phyloP scores from a whole-genome alignment of 2,888 invertebrate species.

The Stenodera caucasica region DNA sequence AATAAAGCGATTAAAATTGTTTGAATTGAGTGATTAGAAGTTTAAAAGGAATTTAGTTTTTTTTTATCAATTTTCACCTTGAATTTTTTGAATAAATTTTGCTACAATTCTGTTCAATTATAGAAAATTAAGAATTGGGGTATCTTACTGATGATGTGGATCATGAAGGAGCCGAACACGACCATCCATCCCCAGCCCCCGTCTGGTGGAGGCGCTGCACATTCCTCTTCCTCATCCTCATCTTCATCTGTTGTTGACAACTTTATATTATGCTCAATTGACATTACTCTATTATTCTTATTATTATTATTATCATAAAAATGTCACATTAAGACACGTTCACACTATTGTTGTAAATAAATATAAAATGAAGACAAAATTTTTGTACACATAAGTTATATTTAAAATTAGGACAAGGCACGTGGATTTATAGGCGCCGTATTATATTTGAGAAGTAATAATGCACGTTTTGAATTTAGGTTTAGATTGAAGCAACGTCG shows the following conservation, averaged over 20 bases:
- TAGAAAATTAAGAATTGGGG: neutral
- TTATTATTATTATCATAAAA: neutral
- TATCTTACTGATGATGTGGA: conserved; percentile 90
- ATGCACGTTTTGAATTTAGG: neutral
- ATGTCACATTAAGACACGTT: neutral
- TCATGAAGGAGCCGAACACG: conserved; percentile 93
- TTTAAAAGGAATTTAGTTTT: too few species aligned
- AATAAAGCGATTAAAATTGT: neutral
- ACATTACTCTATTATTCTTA: neutral
- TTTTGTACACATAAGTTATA: too few species aligned
- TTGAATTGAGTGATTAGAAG: too few species aligned
- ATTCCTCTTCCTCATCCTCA: conserved; percentile 48
- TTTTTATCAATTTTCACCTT: too few species aligned
- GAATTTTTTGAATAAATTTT: too few species aligned
- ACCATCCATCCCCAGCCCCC: conserved; percentile 97
- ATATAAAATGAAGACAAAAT: neutral
- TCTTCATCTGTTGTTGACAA: neutral
- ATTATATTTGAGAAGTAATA: too few species aligned
- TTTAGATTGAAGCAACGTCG: neutral
- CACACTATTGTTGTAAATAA: neutral
- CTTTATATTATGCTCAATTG: conserved; percentile 4
- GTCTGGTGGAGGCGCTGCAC: conserved; percentile 70
- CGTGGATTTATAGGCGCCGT: neutral
- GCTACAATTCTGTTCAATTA: neutral
- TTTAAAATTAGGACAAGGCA: neutral